Base-by-base conservation (phyloP, 2,888 invertebrate species). In the Pheosia gnoma region DNA sequence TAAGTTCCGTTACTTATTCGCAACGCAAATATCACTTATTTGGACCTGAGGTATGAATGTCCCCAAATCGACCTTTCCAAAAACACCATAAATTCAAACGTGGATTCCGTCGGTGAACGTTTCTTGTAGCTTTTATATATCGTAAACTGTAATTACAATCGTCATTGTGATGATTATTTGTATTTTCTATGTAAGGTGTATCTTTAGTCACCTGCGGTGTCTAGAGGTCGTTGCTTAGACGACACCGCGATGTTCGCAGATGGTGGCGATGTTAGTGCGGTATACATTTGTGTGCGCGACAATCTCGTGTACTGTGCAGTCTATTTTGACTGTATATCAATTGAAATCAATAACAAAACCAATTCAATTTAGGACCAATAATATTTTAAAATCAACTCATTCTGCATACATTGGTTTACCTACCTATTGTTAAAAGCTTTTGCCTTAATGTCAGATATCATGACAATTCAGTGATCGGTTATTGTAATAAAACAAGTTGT, bases 191-290 rank as follows among this genome's bases (percentile, higher is more conserved):
- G 70, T 76, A 71, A 76, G 65, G 71, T 69, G 72, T 70, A 77
- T 62, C 74, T 78, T 67, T 81, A 82, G 81, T 84, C 86, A 90
- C 89, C 90, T 90, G 87, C 77, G 76, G 71, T 81, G 90, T 89
- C 90, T 90, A 82, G 88, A 90, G 91, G 90, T 90, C 91, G 83
- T 73, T 73, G 80, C 77, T 78, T 78, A 80, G 79, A 77, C 75
- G 80, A 71, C 71, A 74, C 71, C 74, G 75, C 72, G 77, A 77
- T 55, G 8, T 49, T 36, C 78, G 25, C 25, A 25, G 25, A 25
- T 25, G 25, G 25, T 25, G 25, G 25, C 25, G 25, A 25, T 25
- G 25, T 25, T 25, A 25, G 25, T 25, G 25, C 25, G 25, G 25
- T 25, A 72, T 80, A 77, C 79, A 77, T 79, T 72, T 63, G 67